phyloP scores from a whole-genome alignment of 2,113 vertebrate species.

The Indicator maculatus region DNA sequence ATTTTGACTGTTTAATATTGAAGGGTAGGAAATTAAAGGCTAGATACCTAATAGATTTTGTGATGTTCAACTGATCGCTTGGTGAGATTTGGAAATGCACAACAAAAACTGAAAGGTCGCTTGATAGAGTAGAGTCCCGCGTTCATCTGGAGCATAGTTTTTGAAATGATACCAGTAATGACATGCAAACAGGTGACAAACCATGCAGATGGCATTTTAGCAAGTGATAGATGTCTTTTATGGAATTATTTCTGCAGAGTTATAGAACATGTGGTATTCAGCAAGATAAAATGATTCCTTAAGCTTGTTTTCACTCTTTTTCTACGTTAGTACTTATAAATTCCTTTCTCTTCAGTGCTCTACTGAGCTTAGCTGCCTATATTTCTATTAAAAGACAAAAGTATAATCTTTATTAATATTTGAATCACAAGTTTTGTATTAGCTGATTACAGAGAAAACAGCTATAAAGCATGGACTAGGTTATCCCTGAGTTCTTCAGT shows the following conservation, averaged over 20 bases:
- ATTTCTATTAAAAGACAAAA: not conserved
- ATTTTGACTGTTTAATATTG: constrained; percentile 68
- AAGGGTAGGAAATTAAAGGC: constrained; percentile 61
- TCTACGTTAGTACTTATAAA: not conserved
- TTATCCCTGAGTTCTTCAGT: not conserved
- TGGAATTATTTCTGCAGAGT: not conserved
- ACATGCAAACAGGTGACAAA: not conserved
- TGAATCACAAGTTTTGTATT: not conserved
- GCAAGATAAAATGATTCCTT: not conserved
- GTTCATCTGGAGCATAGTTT: not conserved
- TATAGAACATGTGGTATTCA: not conserved
- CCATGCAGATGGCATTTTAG: not conserved
- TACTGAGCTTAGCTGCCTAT: not conserved
- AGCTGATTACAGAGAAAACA: not conserved
- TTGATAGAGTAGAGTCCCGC: not conserved
- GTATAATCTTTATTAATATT: not conserved
- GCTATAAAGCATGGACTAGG: not conserved
- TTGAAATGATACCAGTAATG: not conserved
- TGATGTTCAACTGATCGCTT: constrained; percentile 35
- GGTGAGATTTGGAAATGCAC: not conserved
- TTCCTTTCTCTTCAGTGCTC: not conserved
- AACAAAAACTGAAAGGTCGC: not conserved
- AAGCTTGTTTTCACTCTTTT: not conserved
- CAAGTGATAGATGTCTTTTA: not conserved
- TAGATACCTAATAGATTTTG: constrained; percentile 66